Evolutionary conservation across 2,888 invertebrate species (phyloP), one percentile per base, ranked within the genome.

Genomic region (Lithosia quadra): DNA sequence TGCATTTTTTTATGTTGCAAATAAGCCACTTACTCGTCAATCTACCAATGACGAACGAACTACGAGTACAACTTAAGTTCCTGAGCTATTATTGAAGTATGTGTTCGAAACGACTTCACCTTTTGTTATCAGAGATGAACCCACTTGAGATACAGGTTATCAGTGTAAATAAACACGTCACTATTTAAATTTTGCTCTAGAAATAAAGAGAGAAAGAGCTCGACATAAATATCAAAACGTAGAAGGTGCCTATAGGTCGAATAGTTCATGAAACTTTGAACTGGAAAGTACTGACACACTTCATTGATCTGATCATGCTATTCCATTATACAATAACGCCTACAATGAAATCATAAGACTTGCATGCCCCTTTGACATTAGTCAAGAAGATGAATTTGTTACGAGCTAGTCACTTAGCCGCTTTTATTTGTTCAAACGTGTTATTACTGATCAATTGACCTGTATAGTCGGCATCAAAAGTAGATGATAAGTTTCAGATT

Each of bases 141-240:
- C 22, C 24, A 15, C 22, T 61, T 39, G 10, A 39, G 18, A 18
- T 28, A 28, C 18, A 39, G 39, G 39, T 39, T 24, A 49, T 43
- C 43, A 61, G 10, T 18, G 18, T 24, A 39, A 61, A 61, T 43
- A 43, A 43, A 8, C 22, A 43, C 24, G 39, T 28, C 43, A 43
- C 43, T 61, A 61, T 61, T 61, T 61, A 62, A 43, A 62, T 61
- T 62, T n/a, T 43, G 43, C 43, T 18, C 43, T 39, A 62, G 43
- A 49, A 62, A 62, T 43, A 11, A 24, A 9, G 61, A 24, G 36
- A 21, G 43, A 36, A 59, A 39, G 22, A 49, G 49, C 8, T 49
- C 9, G 8, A 49, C 49, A 49, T 49, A 49, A 49, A 49, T 49
- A 49, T 49, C n/a, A 39, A 39, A 36, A 60, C 39, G 36, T 60